Base-by-base conservation (phyloP, 1,140 invertebrate genomes). In the Homalodisca vitripennis region DNA sequence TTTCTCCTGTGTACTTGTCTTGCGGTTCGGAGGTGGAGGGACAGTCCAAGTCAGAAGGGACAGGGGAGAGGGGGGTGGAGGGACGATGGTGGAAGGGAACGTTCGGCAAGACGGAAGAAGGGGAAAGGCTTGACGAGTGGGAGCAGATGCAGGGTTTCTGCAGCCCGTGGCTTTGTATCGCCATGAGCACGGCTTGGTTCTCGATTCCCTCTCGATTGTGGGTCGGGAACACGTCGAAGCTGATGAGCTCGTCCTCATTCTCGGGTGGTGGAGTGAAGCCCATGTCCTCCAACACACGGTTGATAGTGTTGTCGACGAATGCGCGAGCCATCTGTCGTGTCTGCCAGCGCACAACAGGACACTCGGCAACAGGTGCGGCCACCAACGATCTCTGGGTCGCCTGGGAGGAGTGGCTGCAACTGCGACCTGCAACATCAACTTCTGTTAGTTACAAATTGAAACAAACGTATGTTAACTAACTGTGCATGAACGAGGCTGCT, bases 121-220 rank as follows among this genome's bases (percentile, higher is more conserved):
- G 14, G 3, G 12, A 6, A 3, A 32, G 6, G 3, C 30, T 13
- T 1, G 29, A 20, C 12, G 26, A 20, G 14, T 70, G 67, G 3
- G 31, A 48, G 47, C 67, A 69, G 22, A 32, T 68, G 46, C 67
- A 48, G 1, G 51, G 34, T 27, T 73, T 68, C 66, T 77, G 76
- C 10, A 81, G 70, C 31, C 80, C 80, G 66, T 77, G 79, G 60
- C 72, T 75, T 47, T 75, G 73, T 30, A 81, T 81, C 12, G 79
- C 80, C 72, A 77, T 76, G 55, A 74, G 71, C 30, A 81, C 78
- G 48, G 78, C 77, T 71, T 77, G 74, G 68, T 78, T 72, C 71
- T 80, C 79, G 30, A 80, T 51, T 72, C 60, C 27, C 60, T 68
- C 66, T 71, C 68, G 60, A 62, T 32, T 70, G 73, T 72, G 12